These are phyloP conservation scores for Vicugna pacos DNA, from an alignment of 2,113 vertebrate species.

Conservation along the genomic window DNA sequence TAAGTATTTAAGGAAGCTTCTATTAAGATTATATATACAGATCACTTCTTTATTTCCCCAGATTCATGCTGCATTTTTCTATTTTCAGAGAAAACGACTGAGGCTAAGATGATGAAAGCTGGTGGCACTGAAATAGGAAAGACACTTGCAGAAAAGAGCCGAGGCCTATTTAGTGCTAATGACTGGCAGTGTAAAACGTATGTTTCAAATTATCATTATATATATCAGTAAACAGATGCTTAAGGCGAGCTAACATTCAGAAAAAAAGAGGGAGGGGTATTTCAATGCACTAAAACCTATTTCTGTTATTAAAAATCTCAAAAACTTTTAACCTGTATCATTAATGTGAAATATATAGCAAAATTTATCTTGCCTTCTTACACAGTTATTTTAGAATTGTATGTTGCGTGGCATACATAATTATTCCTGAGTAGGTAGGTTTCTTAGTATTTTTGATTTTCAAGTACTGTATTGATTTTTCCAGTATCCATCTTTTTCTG, in stretches of 20 bases:
- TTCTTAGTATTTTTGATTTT: conserved; percentile 26
- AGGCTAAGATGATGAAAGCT: conserved; percentile 99
- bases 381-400: conserved; percentile 27
- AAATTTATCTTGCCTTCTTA: conserved; percentile 22
- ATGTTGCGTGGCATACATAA: not conserved
- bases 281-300: not conserved
- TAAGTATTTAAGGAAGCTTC: conserved; percentile 75
- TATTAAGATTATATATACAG: not conserved
- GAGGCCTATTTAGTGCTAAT: conserved; percentile 98
- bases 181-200: conserved; percentile 99
- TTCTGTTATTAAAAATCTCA: not conserved
- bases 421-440: not conserved
- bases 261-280: not conserved
- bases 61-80: conserved; percentile 48
- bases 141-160: conserved; percentile 98
- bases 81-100: conserved; percentile 96
- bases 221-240: not conserved
- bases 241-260: not conserved
- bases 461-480: not conserved
- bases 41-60: not conserved
- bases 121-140: conserved; percentile 99
- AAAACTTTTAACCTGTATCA: not conserved
- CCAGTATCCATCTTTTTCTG: not conserved
- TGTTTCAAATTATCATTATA: not conserved
- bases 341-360: not conserved